These are phyloP conservation scores for Plebejus melissa DNA, from an alignment of 2,888 invertebrate species.

Conservation along the genomic window DNA sequence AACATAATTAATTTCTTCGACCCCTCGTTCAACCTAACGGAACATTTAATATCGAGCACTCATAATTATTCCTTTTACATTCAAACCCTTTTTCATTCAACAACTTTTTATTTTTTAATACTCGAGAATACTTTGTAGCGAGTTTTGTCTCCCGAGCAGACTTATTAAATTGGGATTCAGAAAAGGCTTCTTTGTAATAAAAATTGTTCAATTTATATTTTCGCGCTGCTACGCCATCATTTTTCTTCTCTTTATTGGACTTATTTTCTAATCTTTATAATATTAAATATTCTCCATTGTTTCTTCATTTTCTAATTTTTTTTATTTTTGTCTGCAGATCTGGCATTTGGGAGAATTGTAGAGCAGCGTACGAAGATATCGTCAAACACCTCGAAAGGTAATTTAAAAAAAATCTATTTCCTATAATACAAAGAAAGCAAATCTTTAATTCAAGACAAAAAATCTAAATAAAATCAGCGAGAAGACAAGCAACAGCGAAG, in stretches of 20 bases:
- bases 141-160: conserved; percentile 49
- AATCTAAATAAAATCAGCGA: conserved; percentile 14
- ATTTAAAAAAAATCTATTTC: background rate
- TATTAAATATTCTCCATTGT: conserved; percentile 45
- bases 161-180: conserved; percentile 40
- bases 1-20: conserved; percentile 75
- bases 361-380: conserved; percentile 96
- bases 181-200: conserved; percentile 40
- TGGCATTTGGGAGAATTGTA: conserved; percentile 96
- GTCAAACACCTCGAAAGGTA: conserved; percentile 97
- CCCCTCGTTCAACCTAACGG: conserved; percentile 70
- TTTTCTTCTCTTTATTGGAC: conserved; percentile 43
- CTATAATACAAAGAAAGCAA: background rate
- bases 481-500: background rate
- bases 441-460: background rate
- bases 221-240: conserved; percentile 38
- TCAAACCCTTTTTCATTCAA: conserved; percentile 66
- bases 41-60: conserved; percentile 79
- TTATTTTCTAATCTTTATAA: conserved; percentile 43
- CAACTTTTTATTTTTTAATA: conserved; percentile 62
- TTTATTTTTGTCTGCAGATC: conserved; percentile 82
- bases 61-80: conserved; percentile 75
- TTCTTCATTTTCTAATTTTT: conserved; percentile 59
- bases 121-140: conserved; percentile 53
- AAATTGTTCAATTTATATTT: conserved; percentile 43